Evolutionary conservation across 2,113 vertebrate genomes (phyloP), one percentile per base, ranked within the genome.

Genomic region (Nyctibius bracteatus): DNA sequence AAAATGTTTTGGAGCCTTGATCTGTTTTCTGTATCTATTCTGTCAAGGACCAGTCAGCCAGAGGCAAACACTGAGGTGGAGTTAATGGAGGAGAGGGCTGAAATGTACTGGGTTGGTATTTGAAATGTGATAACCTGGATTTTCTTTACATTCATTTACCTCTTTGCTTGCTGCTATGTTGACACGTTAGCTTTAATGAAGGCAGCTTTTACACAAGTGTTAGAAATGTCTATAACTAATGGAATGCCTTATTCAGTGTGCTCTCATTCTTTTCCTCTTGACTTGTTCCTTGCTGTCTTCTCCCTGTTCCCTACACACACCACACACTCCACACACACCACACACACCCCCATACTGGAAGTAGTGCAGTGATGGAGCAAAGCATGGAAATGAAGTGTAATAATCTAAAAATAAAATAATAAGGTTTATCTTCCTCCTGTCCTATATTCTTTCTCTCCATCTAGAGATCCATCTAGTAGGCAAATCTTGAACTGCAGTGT

Each of bases 91-190:
- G 43, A 96, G 88, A 94, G 31, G 39, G 35, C 49, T 70, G 51
- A 91, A 94, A 63, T 33, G 37, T 92, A 79, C 73, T 35, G 73
- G 24, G 28, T 54, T 94, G 91, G 57, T 87, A 89, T 81, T 49
- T 95, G 81, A 96, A 96, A 79, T 16, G 8, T 77, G 65, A 51
- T 88, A 63, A 74, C 68, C 35, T 88, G 59, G 51, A n/a, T 94
- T 96, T 96, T 94, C 90, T 92, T 82, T 80, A 71, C 55, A 54
- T 84, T 95, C 25, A 33, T 92, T 88, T 77, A 46, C 43, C 66
- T 91, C 52, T 72, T 70, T 55, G n/a, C 39, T 84, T 95, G 79
- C 88, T 96, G 70, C 81, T 88, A 25, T 73, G 74, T 51, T 88
- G 49, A 74, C n/a, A 13, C 57, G n/a, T 54, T 81, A 55, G 84